Base-by-base conservation (phyloP, 2,797 vertebrate genomes). In the Arnoldichthys spilopterus region DNA sequence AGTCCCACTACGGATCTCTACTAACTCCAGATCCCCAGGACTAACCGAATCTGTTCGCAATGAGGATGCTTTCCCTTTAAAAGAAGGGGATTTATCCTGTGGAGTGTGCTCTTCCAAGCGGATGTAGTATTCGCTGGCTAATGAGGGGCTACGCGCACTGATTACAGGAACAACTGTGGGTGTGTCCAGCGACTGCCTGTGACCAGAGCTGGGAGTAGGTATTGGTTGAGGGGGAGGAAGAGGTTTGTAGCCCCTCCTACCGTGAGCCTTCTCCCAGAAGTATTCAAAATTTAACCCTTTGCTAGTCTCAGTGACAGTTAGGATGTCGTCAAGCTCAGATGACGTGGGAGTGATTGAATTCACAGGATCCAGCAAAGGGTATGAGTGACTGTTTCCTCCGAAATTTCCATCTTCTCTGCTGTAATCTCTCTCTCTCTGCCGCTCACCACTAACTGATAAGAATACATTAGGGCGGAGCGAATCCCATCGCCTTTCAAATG, bases 231-330 rank as follows among this genome's bases (percentile, higher is more conserved):
- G 91, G 43, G 93, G 87, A 72, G 94, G 92, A 15, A 95, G 94
- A 67, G 93, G 90, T 84, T 94, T 93, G 79, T 96, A 95, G 75
- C 96, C 95, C 2, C 94, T 91, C 63, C 95, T 95, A 12, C 95
- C 93, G 15, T 96, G 92, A 12, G 96, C 95, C 86, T 96, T 97
- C 88, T 98, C 96, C 96, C 96, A 98, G 86, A 97, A 94, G 89
- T 96, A 98, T 86, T 98, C 96, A 85, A 98, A 97, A 89, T 96
- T 97, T 88, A 98, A 94, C 26, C 96, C 96, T 77, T 95, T 96
- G 89, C 96, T 97, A 70, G 96, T 97, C 86, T 97, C 96, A 0
- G 96, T 97, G 70, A 98, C 96, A 0, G 96, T 98, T 75, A 98
- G 91, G 77, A 98, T 96, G 70, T 98, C 96, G 0, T 98, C 96